phyloP scores from a whole-genome alignment of 1,140 invertebrate species.

The Drosophila novamexicana region DNA sequence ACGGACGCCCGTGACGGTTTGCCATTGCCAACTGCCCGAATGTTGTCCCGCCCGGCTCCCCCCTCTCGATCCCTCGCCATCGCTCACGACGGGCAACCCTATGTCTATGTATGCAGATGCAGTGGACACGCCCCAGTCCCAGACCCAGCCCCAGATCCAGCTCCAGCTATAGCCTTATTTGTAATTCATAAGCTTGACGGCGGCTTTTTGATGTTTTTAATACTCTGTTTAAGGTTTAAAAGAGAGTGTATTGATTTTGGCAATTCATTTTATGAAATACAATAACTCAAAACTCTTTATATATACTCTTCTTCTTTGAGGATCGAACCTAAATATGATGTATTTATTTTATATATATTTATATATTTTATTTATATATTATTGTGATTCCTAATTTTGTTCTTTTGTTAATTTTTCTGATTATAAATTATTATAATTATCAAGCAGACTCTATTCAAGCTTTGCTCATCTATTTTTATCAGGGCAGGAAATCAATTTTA shows the following conservation, averaged over 20 bases:
- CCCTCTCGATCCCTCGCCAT: neutral
- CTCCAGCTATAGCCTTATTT: conserved; percentile 51
- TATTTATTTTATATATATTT: too few relatives aligned
- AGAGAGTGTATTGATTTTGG: neutral
- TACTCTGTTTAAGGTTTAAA: neutral
- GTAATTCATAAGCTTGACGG: conserved; percentile 79
- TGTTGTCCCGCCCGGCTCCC: neutral
- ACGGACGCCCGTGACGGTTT: conserved; percentile 63
- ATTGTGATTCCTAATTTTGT: too few relatives aligned
- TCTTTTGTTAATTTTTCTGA: too few relatives aligned
- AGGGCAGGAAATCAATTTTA: too few relatives aligned
- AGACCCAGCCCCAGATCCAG: conserved; percentile 2
- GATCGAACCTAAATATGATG: too few relatives aligned
- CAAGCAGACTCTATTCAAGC: too few relatives aligned
- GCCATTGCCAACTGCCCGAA: conserved; percentile 22
- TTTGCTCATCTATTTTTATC: too few relatives aligned
- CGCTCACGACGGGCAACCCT: conserved; percentile 6
- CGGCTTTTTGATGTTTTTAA: conserved; percentile 56
- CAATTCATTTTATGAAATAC: neutral
- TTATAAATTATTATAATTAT: too few relatives aligned
- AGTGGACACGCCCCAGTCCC: conserved; percentile 53
- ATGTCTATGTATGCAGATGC: conserved; percentile 62
- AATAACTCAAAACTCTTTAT: too few relatives aligned
- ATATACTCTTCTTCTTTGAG: too few relatives aligned
- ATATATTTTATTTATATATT: too few relatives aligned